Evolutionary conservation across 2,888 invertebrate genomes (phyloP).

Genomic region (Julus scandinavius): DNA sequence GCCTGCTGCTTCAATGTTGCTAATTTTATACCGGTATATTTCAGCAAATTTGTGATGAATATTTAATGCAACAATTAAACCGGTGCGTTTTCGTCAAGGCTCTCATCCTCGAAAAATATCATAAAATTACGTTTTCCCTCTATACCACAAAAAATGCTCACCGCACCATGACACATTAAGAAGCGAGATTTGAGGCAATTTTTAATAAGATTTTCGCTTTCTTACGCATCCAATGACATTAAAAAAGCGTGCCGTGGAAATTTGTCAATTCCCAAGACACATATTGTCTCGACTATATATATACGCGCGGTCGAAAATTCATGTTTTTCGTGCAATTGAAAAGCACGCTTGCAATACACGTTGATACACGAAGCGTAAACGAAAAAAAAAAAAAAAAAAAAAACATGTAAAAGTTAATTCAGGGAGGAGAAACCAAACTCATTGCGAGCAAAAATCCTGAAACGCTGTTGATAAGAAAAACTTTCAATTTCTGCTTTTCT

Average conservation of each 20-base stretch:
- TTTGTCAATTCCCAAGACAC: constrained; percentile 30
- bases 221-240: constrained; percentile 38
- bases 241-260: not conserved
- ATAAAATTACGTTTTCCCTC: not conserved
- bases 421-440: not conserved
- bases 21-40: not conserved
- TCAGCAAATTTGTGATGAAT: not conserved
- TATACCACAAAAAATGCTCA: not conserved
- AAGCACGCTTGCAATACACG: not conserved
- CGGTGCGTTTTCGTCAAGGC: not conserved
- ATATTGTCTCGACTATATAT: not conserved
- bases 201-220: constrained; percentile 46
- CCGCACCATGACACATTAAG: constrained; percentile 12
- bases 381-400: not conserved
- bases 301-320: not conserved
- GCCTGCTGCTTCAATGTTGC: not conserved
- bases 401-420: constrained; percentile 21
- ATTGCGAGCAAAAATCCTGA: constrained; percentile 30
- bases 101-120: not conserved
- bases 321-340: constrained; percentile 22
- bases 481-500: constrained; percentile 20
- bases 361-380: not conserved
- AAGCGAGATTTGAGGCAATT: not conserved
- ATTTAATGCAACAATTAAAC: not conserved
- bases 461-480: constrained; percentile 38